Percentiles rank a stretch among this genome's conserved stretches.
These are phyloP conservation scores for Athrips mouffetella DNA, from an alignment of 2,888 invertebrate species.

Conservation along the genomic window DNA sequence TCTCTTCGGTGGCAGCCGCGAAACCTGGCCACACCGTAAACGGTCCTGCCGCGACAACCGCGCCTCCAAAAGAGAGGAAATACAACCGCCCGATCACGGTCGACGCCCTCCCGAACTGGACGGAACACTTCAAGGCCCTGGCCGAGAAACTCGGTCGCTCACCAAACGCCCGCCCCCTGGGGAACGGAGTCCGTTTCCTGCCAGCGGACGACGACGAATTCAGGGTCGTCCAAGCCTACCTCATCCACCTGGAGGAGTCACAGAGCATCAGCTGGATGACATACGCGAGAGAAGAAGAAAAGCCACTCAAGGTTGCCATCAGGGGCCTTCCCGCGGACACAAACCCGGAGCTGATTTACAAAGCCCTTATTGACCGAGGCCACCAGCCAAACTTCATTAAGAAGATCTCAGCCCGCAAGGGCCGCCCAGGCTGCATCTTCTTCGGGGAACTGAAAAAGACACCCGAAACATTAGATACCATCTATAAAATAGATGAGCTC, in stretches of 20 bases:
- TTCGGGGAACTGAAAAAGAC: background rate
- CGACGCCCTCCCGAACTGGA: slow-evolving; percentile 23
- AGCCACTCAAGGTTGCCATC: slow-evolving; percentile 20
- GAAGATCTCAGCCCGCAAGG: too few species aligned
- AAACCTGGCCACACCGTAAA: too few species aligned
- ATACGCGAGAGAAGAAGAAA: slow-evolving; percentile 21
- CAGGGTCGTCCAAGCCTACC: slow-evolving; percentile 22
- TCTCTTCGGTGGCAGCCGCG: too few species aligned
- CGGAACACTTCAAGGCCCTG: slow-evolving; percentile 17
- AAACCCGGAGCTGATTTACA: background rate
- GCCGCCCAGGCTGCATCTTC: too few species aligned
- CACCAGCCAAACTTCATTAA: too few species aligned
- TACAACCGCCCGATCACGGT: too few species aligned
- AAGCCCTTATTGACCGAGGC: slow-evolving; percentile 13
- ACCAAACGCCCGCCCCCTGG: slow-evolving; percentile 21
- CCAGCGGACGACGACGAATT: slow-evolving; percentile 21
- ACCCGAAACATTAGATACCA: too few species aligned
- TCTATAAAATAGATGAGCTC: background rate
- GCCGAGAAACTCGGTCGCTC: slow-evolving; percentile 11
- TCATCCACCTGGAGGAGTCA: slow-evolving; percentile 11
- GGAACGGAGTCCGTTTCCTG: slow-evolving; percentile 21
- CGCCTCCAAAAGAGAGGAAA: too few species aligned
- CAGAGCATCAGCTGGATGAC: slow-evolving; percentile 22
- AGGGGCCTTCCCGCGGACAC: slow-evolving; percentile 26
- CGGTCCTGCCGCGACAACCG: too few species aligned